These are phyloP conservation scores for Otus sunia DNA, from an alignment of 2,113 vertebrate genomes.

Conservation along the genomic window DNA sequence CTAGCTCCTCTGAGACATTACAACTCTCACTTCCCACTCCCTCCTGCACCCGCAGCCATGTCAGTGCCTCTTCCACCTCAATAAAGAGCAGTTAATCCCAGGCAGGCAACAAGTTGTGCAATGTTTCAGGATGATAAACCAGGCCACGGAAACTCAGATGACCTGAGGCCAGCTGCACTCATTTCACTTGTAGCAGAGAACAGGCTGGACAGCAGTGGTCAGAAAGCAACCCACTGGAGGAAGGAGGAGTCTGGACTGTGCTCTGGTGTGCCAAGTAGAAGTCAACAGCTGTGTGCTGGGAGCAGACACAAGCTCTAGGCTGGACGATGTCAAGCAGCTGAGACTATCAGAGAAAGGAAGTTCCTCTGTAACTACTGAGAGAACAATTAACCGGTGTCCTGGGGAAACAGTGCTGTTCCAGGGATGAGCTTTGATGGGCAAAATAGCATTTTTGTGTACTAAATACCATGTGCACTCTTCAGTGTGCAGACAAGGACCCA, in stretches of 20 bases:
- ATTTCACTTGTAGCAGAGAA: not conserved
- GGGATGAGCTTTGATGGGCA: slow-evolving; percentile 28
- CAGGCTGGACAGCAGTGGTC: not conserved
- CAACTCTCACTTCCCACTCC: not conserved
- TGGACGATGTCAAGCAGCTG: slow-evolving; percentile 11
- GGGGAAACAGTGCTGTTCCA: slow-evolving; percentile 13
- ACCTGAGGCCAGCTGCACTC: not conserved
- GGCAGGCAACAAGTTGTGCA: not conserved
- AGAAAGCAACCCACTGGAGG: not conserved
- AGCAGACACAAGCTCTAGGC: not conserved
- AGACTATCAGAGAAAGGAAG: not conserved
- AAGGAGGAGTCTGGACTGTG: not conserved
- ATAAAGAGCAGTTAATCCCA: not conserved
- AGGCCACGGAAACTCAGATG: not conserved
- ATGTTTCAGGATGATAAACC: not conserved
- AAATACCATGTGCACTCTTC: slow-evolving; percentile 29
- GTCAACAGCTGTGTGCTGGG: not conserved
- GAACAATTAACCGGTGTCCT: slow-evolving; percentile 32
- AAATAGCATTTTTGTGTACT: slow-evolving; percentile 70
- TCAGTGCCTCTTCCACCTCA: not conserved
- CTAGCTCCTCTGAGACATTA: not conserved
- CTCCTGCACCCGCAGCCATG: not conserved
- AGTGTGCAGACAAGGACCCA: slow-evolving; percentile 28
- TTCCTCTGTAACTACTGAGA: not conserved
- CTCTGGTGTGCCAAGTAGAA: not conserved